Conservation (phyloP, 1,140 invertebrate species). For the Zaprionus camerounensis region DNA sequence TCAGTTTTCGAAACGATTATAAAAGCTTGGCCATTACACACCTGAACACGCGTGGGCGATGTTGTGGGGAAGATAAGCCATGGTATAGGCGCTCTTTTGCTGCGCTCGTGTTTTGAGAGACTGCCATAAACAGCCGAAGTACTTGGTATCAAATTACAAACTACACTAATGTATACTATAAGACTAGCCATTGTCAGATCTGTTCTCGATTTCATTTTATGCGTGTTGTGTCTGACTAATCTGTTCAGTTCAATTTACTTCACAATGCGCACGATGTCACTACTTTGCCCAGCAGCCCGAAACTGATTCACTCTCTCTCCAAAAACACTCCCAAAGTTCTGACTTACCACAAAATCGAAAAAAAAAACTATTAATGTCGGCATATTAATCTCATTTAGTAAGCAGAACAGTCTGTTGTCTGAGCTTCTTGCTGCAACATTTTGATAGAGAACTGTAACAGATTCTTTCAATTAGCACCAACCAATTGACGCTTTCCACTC, state of each 20-base stretch:
- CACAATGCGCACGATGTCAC: slow-evolving; percentile 39
- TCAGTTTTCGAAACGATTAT: not conserved
- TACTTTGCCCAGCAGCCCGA: slow-evolving; percentile 35
- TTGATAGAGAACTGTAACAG: slow-evolving; percentile 64
- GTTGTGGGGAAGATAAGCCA: slow-evolving; percentile 77
- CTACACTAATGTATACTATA: slow-evolving; percentile 16
- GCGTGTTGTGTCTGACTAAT: not conserved
- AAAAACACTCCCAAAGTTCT: slow-evolving; percentile 20
- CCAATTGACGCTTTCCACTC: slow-evolving; percentile 35
- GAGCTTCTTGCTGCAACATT: slow-evolving; percentile 29
- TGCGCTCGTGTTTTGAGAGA: slow-evolving; percentile 56
- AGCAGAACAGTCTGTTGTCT: slow-evolving; percentile 15
- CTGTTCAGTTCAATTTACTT: slow-evolving; percentile 6
- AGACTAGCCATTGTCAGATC: slow-evolving; percentile 4
- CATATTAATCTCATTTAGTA: slow-evolving; percentile 17
- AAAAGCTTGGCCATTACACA: slow-evolving; percentile 24
- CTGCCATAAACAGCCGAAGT: slow-evolving; percentile 32
- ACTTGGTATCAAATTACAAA: slow-evolving; percentile 17
- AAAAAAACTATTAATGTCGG: slow-evolving; percentile 17
- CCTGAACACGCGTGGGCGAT: slow-evolving; percentile 74
- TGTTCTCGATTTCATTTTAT: slow-evolving; percentile 57
- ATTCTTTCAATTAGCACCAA: slow-evolving; percentile 72
- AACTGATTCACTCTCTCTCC: slow-evolving; percentile 28
- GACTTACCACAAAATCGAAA: slow-evolving; percentile 1
- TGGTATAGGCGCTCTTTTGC: slow-evolving; percentile 62